phyloP scores from a whole-genome alignment of 2,113 vertebrate genomes.

The Zootoca vivipara region DNA sequence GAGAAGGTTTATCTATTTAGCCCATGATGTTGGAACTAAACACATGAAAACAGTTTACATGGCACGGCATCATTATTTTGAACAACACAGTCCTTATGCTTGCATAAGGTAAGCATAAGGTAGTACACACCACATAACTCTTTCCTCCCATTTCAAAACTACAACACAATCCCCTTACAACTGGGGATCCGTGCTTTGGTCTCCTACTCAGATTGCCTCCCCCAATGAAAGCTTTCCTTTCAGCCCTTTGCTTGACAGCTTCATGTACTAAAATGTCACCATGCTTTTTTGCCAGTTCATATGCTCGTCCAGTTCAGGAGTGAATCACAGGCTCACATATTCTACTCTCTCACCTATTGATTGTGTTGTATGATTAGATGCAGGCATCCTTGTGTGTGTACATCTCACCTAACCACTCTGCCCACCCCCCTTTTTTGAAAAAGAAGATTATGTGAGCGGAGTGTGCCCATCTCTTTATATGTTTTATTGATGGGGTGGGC shows the following conservation, averaged over 20 bases:
- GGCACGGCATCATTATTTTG: neutral
- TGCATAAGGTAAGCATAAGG: too few relatives aligned
- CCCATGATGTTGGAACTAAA: neutral
- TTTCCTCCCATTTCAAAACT: neutral
- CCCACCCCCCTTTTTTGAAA: neutral
- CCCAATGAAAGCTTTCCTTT: neutral
- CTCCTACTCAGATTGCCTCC: too few relatives aligned
- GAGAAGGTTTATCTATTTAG: neutral
- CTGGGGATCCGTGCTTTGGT: too few relatives aligned
- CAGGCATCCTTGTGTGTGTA: too few relatives aligned
- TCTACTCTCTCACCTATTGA: neutral
- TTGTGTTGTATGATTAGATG: too few relatives aligned
- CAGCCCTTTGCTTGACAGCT: rapidly evolving
- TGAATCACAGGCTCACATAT: neutral
- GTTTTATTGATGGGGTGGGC: neutral
- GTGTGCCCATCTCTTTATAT: neutral
- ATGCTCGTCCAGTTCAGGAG: too few relatives aligned
- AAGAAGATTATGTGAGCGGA: neutral
- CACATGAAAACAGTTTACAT: neutral
- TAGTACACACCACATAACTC: neutral
- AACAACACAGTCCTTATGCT: neutral
- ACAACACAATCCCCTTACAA: neutral
- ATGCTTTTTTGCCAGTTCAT: neutral
- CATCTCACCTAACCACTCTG: neutral
- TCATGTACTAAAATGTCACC: neutral